phyloP scores from a whole-genome alignment of 2,113 vertebrate species.

The Phrynosoma platyrhinos region DNA sequence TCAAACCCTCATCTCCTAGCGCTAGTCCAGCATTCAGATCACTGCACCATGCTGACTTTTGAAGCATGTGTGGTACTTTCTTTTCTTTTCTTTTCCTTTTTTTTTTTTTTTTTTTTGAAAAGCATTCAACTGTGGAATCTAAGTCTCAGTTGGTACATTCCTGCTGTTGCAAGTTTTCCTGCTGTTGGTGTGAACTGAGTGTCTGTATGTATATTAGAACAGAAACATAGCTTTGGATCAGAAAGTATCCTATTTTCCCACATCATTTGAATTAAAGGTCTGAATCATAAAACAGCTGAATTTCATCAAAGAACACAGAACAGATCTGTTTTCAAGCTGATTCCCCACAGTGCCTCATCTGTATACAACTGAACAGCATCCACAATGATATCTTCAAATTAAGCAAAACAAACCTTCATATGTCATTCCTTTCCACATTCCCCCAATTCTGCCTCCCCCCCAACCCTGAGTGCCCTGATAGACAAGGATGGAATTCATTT shows the following conservation, averaged over 20 bases:
- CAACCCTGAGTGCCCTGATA: constrained; percentile 10
- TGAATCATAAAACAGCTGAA: constrained; percentile 29
- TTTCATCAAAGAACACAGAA: constrained; percentile 34
- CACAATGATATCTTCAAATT: constrained; percentile 42
- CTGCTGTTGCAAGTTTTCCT: neutral
- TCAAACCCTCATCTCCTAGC: too few relatives aligned
- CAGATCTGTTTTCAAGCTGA: constrained; percentile 54
- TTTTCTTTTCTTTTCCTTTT: neutral
- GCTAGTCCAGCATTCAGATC: too few relatives aligned
- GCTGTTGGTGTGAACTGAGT: neutral
- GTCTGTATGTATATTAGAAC: neutral
- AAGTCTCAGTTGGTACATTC: neutral
- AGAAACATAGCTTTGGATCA: neutral
- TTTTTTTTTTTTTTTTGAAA: too few relatives aligned
- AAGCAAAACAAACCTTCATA: constrained; percentile 39
- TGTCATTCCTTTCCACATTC: constrained; percentile 19
- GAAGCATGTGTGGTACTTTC: neutral
- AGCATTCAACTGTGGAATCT: neutral
- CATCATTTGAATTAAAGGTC: constrained; percentile 19
- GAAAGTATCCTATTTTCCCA: neutral
- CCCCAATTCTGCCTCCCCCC: constrained; percentile 28
- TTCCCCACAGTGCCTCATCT: constrained; percentile 34
- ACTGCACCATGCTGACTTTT: too few relatives aligned
- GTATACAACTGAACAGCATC: constrained; percentile 40
- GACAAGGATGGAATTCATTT: constrained; percentile 68